phyloP scores from a whole-genome alignment of 2,888 invertebrate species.

The Synergus itoensis region DNA sequence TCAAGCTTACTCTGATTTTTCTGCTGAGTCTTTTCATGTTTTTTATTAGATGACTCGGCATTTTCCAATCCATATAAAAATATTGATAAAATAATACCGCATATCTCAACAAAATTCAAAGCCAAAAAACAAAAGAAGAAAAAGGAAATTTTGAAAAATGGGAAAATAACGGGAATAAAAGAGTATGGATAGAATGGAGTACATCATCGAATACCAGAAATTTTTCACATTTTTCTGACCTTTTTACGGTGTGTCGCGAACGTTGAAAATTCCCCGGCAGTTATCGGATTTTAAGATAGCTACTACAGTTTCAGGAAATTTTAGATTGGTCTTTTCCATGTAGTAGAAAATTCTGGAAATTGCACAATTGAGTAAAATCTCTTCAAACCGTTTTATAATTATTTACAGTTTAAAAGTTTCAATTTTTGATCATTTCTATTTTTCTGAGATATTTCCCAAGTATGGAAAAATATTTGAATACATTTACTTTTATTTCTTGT shows the following conservation, averaged over 20 bases:
- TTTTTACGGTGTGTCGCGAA: background rate
- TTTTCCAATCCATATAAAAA: too few species aligned
- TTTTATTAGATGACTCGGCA: too few species aligned
- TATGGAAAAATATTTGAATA: background rate
- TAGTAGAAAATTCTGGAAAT: background rate
- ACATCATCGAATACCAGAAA: slow-evolving; percentile 3
- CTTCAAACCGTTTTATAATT: background rate
- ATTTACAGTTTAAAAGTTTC: background rate
- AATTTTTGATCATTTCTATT: background rate
- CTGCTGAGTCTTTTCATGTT: background rate
- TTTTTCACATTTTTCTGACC: slow-evolving; percentile 27
- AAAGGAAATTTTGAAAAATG: background rate
- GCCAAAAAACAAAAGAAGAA: background rate
- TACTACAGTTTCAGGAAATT: background rate
- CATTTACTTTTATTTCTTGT: background rate
- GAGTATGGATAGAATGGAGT: background rate
- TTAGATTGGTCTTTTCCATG: background rate
- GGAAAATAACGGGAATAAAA: background rate
- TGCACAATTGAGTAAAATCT: background rate
- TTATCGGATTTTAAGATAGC: slow-evolving; percentile 11
- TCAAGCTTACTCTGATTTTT: background rate
- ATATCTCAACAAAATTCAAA: too few species aligned
- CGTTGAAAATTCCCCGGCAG: slow-evolving; percentile 2
- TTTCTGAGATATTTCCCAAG: background rate
- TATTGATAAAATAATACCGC: too few species aligned